These are phyloP conservation scores for Fissipunctia ypsillon DNA, from an alignment of 2,888 invertebrate species.

Conservation along the genomic window DNA sequence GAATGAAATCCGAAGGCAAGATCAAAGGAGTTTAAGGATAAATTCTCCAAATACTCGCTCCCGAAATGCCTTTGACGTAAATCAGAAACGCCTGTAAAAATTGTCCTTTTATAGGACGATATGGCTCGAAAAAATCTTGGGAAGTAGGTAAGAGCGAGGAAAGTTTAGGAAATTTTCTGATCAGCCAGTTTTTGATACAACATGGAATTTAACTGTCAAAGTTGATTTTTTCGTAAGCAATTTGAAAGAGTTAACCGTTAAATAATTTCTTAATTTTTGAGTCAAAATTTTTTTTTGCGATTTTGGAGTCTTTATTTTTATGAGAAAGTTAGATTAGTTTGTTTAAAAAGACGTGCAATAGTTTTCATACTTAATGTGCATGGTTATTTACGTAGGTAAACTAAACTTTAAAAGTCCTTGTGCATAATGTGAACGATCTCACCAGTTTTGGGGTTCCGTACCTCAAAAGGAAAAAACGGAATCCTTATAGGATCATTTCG, in stretches of 20 bases:
- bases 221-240: background rate
- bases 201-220: constrained; percentile 17
- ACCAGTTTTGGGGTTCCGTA: too few relatives aligned
- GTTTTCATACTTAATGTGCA: too few relatives aligned
- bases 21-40: constrained; percentile 61
- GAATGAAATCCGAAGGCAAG: constrained; percentile 52
- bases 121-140: constrained; percentile 23
- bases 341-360: too few relatives aligned
- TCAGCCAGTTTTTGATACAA: too few relatives aligned
- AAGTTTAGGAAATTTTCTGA: constrained; percentile 30
- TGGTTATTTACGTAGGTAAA: too few relatives aligned
- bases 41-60: constrained; percentile 59
- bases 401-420: too few relatives aligned
- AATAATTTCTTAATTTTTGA: background rate
- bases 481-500: too few relatives aligned
- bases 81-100: constrained; percentile 64
- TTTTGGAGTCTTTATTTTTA: too few relatives aligned
- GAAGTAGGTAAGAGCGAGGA: constrained; percentile 24
- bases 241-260: background rate
- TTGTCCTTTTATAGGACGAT: constrained; percentile 27
- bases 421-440: too few relatives aligned
- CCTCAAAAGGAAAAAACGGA: too few relatives aligned
- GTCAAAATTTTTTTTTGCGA: too few relatives aligned
- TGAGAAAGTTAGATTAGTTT: too few relatives aligned
- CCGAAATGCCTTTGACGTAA: constrained; percentile 58